phyloP scores from a whole-genome alignment of 2,113 vertebrate genomes.

The Tapirus terrestris region DNA sequence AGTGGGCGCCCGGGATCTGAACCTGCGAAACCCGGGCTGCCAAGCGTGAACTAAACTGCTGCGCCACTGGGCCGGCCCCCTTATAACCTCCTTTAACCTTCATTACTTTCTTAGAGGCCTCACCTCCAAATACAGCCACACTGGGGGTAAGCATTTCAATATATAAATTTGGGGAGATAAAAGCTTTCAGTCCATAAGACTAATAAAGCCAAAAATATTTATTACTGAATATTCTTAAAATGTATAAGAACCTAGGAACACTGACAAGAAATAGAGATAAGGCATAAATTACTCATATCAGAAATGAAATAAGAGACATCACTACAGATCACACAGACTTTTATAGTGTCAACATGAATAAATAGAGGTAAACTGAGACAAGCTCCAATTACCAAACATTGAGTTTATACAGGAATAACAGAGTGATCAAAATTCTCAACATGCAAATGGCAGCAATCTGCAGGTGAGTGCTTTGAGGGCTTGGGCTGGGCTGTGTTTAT shows the following conservation, averaged over 20 bases:
- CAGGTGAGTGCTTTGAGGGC: not conserved
- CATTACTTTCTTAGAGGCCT: not conserved
- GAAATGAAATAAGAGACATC: not conserved
- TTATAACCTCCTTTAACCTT: not conserved
- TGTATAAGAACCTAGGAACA: not conserved
- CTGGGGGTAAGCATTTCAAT: not conserved
- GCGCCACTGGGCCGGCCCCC: too few relatives aligned
- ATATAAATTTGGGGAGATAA: not conserved
- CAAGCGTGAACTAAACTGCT: too few relatives aligned
- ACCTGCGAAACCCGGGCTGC: too few relatives aligned
- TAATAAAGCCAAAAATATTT: not conserved
- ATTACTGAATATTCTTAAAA: not conserved
- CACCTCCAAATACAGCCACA: not conserved
- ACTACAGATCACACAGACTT: not conserved
- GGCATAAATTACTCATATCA: not conserved
- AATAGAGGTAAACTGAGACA: not conserved
- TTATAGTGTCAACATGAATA: not conserved
- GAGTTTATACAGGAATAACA: not conserved
- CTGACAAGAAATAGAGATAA: not conserved
- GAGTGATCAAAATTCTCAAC: not conserved
- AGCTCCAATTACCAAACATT: not conserved
- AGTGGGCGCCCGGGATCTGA: too few relatives aligned
- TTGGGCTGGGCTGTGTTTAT: not conserved
- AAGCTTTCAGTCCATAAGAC: not conserved
- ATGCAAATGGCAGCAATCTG: not conserved